Percentiles rank a stretch among this genome's conserved stretches.
phyloP scores from a whole-genome alignment of 2,113 vertebrate species.

The Hystrix brachyura region DNA sequence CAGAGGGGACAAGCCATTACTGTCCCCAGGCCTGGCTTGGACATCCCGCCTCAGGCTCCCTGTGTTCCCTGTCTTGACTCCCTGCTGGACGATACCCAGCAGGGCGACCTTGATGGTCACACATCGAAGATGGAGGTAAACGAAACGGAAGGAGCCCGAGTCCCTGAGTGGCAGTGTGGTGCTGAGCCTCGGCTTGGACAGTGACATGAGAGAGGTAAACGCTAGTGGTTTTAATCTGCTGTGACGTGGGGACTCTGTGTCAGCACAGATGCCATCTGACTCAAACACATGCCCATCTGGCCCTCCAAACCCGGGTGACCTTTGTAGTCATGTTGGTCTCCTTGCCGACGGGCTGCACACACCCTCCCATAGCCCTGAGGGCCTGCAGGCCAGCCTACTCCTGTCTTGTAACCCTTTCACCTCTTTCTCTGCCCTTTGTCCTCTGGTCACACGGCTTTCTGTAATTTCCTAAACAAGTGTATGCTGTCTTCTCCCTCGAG shows the following conservation, averaged over 20 bases:
- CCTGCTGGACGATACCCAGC: neutral
- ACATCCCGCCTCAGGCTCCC: neutral
- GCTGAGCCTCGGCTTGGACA: fast-evolving
- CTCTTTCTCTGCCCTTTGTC: neutral
- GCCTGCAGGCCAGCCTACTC: neutral
- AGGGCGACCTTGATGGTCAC: neutral
- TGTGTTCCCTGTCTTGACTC: neutral
- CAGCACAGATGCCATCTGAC: neutral
- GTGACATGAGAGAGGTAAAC: neutral
- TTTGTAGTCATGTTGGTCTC: neutral
- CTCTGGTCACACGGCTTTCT: neutral
- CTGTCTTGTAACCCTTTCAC: neutral
- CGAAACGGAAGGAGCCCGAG: fast-evolving
- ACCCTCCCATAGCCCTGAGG: neutral
- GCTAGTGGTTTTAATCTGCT: neutral
- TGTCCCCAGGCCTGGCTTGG: neutral
- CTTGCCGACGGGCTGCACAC: fast-evolving
- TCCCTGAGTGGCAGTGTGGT: neutral
- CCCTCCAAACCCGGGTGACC: neutral
- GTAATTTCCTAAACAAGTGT: neutral
- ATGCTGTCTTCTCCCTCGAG: neutral
- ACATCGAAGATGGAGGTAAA: neutral
- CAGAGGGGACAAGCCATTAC: neutral
- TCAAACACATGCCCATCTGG: neutral
- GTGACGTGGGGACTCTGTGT: neutral